A percentile compares a stretch with the other conserved stretches of the same genome.
Evolutionary conservation across 2,113 vertebrate genomes (phyloP).

Genomic region (Dermatemys mawii): DNA sequence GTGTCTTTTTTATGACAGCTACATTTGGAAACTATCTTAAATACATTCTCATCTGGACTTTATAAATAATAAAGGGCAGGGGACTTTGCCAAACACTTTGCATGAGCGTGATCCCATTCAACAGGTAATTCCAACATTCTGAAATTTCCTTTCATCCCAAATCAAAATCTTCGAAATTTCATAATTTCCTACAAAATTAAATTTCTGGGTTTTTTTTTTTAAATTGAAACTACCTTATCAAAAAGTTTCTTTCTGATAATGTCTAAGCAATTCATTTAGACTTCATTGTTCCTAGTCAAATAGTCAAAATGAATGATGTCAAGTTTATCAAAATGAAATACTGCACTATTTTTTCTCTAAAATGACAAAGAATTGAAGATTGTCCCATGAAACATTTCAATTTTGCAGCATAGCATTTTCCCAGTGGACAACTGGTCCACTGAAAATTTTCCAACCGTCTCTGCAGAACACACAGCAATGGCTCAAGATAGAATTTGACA

Average conservation of each 20-base stretch:
- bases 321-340: neutral
- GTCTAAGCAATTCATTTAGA: no score
- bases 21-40: neutral
- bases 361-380: neutral
- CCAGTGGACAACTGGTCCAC: neutral
- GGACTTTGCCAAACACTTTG: no score
- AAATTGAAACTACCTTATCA: no score
- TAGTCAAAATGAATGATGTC: neutral
- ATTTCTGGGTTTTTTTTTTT: no score
- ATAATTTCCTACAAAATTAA: no score
- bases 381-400: neutral
- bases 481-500: neutral
- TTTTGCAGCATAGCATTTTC: neutral
- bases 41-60: neutral
- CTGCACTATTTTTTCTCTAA: neutral
- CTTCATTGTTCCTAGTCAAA: neutral
- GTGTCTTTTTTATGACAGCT: neutral
- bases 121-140: no score
- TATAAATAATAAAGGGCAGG: no score
- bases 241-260: no score
- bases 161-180: no score
- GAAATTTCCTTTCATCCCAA: no score
- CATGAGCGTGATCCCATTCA: no score
- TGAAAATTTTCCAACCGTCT: neutral
- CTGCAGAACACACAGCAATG: neutral